phyloP scores from a whole-genome alignment of 2,113 vertebrate species.

The Takifugu bimaculatus region DNA sequence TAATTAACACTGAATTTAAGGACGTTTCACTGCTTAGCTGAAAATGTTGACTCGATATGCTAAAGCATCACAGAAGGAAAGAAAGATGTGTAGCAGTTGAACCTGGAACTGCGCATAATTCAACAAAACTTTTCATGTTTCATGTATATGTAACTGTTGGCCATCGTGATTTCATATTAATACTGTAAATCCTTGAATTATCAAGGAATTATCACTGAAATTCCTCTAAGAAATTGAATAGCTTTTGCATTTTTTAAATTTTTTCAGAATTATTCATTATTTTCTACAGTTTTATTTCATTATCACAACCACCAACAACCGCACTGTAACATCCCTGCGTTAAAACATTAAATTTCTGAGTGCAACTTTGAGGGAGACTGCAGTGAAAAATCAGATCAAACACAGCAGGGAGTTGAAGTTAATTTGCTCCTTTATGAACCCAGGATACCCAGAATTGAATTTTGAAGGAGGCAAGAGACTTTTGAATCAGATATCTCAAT shows the following conservation, averaged over 20 bases:
- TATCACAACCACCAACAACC: too few species aligned
- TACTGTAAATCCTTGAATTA: neutral
- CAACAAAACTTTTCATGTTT: neutral
- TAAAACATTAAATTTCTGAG: too few species aligned
- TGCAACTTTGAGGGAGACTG: constrained; percentile 5
- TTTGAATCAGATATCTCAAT: constrained; percentile 21
- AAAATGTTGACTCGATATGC: too few species aligned
- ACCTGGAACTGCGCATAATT: constrained; percentile 7
- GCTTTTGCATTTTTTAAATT: too few species aligned
- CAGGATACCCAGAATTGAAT: constrained; percentile 26
- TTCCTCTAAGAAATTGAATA: too few species aligned
- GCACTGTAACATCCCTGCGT: too few species aligned
- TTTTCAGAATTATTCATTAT: too few species aligned
- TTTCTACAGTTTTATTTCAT: too few species aligned
- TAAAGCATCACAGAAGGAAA: too few species aligned
- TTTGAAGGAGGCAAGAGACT: constrained; percentile 7
- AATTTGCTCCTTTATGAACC: constrained; percentile 50
- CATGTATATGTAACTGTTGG: neutral
- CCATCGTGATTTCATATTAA: neutral
- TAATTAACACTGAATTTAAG: neutral
- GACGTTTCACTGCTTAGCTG: too few species aligned
- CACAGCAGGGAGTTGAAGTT: constrained; percentile 39
- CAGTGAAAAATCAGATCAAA: constrained; percentile 31
- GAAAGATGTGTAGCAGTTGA: too few species aligned
- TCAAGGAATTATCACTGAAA: too few species aligned